Base-by-base conservation (phyloP, 2,113 vertebrate species). In the Austrofundulus limnaeus region DNA sequence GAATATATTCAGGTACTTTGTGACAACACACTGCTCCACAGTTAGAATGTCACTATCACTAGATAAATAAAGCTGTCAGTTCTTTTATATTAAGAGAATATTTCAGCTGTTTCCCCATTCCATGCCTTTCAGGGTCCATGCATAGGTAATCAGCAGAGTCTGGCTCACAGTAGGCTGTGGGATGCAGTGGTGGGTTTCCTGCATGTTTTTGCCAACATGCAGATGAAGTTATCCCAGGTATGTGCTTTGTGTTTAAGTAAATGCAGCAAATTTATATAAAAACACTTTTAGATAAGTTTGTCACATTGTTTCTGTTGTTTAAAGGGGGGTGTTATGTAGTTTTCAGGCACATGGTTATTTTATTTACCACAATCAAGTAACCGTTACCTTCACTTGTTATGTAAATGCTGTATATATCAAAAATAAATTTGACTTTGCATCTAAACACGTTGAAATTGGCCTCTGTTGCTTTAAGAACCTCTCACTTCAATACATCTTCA, bases 181-280 rank as follows among this genome's bases (percentile, higher is more conserved):
- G 97, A 98, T 37, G 97, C 97, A 2, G 95, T 99, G 72, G 96
- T 98, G 57, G 97, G 97, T 64, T 99, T 99, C 82, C 91, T 99
- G 70, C 97, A 99, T 14, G 97, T 99, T 19, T 98, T 99, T 89
- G 97, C 97, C 67, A 99, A 99, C 85, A 98, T 99, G 97, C 97
- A 99, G 88, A 98, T 99, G 97, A 99, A 99, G 87, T 91, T 99
- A 53, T 99, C 97, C 42, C 96, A 99, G 96, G 97, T 96, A 94
- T 52, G 51, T 63, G 23, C 28, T 62, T 6, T 52, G 12, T 41
- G 3, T 34, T n/a, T n/a, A n/a, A n/a, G n/a, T n/a, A n/a, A n/a
- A n/a, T n/a, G n/a, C n/a, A n/a, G n/a, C n/a, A n/a, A n/a, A n/a
- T n/a, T n/a, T n/a, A n/a, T n/a, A n/a, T n/a, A n/a, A n/a, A n/a